Percentiles rank a stretch among this genome's conserved stretches.
Evolutionary conservation across 2,797 vertebrate species (phyloP).

Genomic region (Enteromius radiatus): DNA sequence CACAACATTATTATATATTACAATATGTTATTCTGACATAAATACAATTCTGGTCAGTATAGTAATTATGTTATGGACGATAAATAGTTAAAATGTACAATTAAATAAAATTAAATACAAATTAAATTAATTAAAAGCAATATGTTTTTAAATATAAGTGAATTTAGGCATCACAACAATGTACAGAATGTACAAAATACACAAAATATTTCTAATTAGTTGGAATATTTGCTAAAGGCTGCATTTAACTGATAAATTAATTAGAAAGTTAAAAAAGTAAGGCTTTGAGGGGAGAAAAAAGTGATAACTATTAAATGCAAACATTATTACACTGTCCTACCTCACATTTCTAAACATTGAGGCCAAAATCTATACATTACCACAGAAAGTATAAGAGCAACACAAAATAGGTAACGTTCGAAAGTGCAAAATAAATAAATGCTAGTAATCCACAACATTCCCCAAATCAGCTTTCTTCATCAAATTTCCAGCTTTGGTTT

Average conservation of each 20-base stretch:
- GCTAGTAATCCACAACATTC: neutral
- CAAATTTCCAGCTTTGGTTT: constrained; percentile 25
- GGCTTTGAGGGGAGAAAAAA: neutral
- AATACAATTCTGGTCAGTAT: neutral
- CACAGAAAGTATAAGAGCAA: neutral
- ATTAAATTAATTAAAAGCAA: no score
- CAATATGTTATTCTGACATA: neutral
- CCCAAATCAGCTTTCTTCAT: constrained; percentile 23
- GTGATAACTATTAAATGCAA: neutral
- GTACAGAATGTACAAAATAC: neutral
- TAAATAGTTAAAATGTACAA: no score
- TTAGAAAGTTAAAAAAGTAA: neutral
- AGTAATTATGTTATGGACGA: neutral
- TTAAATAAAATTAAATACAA: no score
- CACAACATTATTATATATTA: no score
- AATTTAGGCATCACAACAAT: neutral
- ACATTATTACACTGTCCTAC: neutral
- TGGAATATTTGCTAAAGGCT: neutral
- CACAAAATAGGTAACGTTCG: neutral
- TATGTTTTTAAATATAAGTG: neutral
- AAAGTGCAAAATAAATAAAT: neutral
- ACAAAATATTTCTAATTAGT: neutral
- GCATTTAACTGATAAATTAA: neutral
- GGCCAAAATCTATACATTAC: neutral
- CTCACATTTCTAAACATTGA: neutral